Conservation (phyloP, 2,797 vertebrate genomes). For the Coilia nasus region DNA sequence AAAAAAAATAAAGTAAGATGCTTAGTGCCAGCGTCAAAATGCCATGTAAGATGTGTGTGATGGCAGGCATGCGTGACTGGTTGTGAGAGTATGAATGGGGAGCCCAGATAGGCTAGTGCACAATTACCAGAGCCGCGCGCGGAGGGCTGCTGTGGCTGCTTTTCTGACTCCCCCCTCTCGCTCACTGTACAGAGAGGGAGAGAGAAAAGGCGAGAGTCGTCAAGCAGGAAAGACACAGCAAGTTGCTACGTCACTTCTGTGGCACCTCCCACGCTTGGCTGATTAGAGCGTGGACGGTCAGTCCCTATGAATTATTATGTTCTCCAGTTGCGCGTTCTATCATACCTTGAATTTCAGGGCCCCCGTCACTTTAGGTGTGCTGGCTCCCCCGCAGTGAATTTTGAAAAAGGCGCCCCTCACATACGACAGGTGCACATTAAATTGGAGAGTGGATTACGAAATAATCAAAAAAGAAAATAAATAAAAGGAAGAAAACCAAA, state of each 20-base stretch:
- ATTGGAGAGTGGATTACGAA: no score
- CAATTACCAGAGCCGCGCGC: slow-evolving; percentile 77
- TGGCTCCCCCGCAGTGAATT: not conserved
- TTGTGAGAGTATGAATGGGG: slow-evolving; percentile 68
- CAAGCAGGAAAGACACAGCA: slow-evolving; percentile 68
- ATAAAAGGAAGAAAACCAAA: no score
- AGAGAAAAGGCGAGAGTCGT: slow-evolving; percentile 61
- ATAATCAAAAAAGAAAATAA: no score
- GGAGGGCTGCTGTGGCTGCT: slow-evolving; percentile 61
- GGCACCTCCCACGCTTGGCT: slow-evolving; percentile 63
- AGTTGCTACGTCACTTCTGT: slow-evolving; percentile 67
- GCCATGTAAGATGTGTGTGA: slow-evolving; percentile 57
- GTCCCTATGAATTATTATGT: slow-evolving; percentile 40
- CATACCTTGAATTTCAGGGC: slow-evolving; percentile 24
- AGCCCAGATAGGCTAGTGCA: slow-evolving; percentile 56
- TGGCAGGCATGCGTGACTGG: slow-evolving; percentile 56
- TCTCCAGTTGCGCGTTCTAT: slow-evolving; percentile 32
- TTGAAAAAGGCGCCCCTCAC: slow-evolving; percentile 42
- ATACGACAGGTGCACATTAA: no score
- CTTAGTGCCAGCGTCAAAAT: slow-evolving; percentile 39
- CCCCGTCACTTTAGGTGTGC: not conserved
- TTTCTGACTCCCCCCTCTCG: slow-evolving; percentile 74
- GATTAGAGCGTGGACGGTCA: slow-evolving; percentile 3
- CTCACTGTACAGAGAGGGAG: slow-evolving; percentile 74
- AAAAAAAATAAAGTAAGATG: slow-evolving; percentile 45